Evolutionary conservation across 2,888 invertebrate genomes (phyloP), one percentile per base, ranked within the genome.

Genomic region (Hylaea fasciaria): DNA sequence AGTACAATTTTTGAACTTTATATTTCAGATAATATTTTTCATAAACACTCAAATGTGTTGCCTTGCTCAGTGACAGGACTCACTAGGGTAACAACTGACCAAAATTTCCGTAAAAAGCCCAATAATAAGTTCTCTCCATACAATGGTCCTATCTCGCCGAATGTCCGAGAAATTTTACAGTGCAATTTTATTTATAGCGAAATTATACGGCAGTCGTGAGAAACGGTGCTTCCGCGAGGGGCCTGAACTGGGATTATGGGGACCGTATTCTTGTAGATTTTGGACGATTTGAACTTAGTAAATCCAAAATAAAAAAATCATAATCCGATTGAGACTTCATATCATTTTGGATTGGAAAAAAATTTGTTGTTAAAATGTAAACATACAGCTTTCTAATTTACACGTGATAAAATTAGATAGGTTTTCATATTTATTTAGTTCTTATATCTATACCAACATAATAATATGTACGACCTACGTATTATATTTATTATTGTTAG

Each of bases 101-200:
- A 17, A 12, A 22, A 17, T 43, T 43, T 43, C 32, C 32, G n/a
- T 39, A 47, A 40, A 57, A 57, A 32, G 45, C 37, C 14, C 12
- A 22, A 28, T 46, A 65, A 60, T 57, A 66, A 69, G 70, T 71
- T 66, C 57, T 57, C 45, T 64, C 73, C 71, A 62, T 50, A 66
- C 65, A 69, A 74, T 69, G 54, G 72, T 66, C 68, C 70, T 70
- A 70, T 74, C 66, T 64, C 54, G 41, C 58, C 57, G 70, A 76
- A 70, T 76, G 86, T 85, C 85, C 82, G 80, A 84, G 85, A 80
- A 83, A 85, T 86, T 90, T 88, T 87, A 85, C 86, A 87, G 80
- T 81, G 81, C 82, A 86, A 86, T 89, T 87, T 89, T 91, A 89
- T 91, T 91, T 91, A 90, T 91, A 83, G 87, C 80, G 32, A 79